Evolutionary conservation across 1,140 invertebrate species (phyloP).

Genomic region (Ridgeia piscesae): DNA sequence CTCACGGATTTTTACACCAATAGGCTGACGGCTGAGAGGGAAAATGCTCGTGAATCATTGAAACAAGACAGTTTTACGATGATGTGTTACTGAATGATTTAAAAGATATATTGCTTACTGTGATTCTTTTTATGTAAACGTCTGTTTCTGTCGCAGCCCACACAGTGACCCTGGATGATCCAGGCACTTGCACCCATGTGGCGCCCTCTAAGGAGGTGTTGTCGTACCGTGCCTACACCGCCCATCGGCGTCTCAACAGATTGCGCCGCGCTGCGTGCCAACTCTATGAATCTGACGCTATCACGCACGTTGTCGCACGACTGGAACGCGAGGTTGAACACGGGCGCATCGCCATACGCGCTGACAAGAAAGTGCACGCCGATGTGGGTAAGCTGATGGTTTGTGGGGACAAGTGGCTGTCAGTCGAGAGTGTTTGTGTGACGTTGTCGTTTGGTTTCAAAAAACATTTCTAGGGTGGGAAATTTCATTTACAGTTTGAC

Average conservation of each 20-base stretch:
- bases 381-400: conserved; percentile 49
- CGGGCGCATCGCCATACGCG: conserved; percentile 51
- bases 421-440: not conserved
- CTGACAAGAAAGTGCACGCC: conserved; percentile 59
- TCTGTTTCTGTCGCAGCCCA: conserved; percentile 50
- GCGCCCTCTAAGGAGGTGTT: conserved; percentile 60
- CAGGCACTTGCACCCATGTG: conserved; percentile 30
- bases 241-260: conserved; percentile 52
- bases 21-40: too few species aligned
- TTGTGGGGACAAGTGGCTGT: not conserved
- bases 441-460: not conserved
- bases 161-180: conserved; percentile 37
- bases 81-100: too few species aligned
- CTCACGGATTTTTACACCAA: too few species aligned
- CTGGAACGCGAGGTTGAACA: conserved; percentile 60
- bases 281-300: conserved; percentile 57
- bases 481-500: not conserved
- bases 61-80: too few species aligned
- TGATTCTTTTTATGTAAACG: too few species aligned
- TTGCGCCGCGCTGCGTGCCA: conserved; percentile 55
- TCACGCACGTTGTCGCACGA: conserved; percentile 52
- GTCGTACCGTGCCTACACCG: conserved; percentile 58
- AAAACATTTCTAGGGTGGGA: not conserved
- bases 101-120: too few species aligned
- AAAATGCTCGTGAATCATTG: too few species aligned